Percentiles rank a stretch among this genome's conserved stretches.
Evolutionary conservation across 92 coral and sea anemone species (phyloP).

Genomic region (Scolanthus callimorphus): DNA sequence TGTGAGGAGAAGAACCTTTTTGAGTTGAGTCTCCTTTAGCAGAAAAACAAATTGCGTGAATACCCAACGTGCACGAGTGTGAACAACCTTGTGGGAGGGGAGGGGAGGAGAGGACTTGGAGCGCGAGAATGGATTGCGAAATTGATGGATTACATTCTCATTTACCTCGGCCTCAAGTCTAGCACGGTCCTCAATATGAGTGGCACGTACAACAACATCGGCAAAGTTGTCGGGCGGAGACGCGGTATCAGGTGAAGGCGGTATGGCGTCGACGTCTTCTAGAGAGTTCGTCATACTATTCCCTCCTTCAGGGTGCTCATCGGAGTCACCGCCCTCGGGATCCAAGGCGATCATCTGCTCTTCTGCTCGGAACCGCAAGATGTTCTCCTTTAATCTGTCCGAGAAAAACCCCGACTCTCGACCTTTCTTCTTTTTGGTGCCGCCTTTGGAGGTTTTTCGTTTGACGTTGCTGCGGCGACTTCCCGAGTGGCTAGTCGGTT

Average conservation of each 20-base stretch:
- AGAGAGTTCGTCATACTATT: neutral
- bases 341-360: constrained; percentile 67
- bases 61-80: neutral
- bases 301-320: constrained; percentile 34
- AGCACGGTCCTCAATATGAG: constrained; percentile 12
- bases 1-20: constrained; percentile 64
- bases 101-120: too few relatives aligned
- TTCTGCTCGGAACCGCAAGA: constrained; percentile 67
- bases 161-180: constrained; percentile 59
- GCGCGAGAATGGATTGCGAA: too few relatives aligned
- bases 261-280: constrained; percentile 25
- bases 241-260: constrained; percentile 41
- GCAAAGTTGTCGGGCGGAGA: constrained; percentile 4
- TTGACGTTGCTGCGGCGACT: constrained; percentile 57
- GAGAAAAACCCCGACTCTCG: constrained; percentile 46
- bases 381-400: constrained; percentile 77
- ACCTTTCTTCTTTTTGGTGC: constrained; percentile 36
- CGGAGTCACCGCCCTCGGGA: constrained; percentile 34
- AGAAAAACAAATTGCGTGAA: neutral
- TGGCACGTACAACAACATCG: constrained; percentile 1
- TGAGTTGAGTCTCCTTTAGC: constrained; percentile 68
- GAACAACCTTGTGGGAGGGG: neutral
- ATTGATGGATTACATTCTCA: too few relatives aligned
- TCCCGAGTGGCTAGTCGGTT: constrained; percentile 18
- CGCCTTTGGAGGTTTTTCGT: constrained; percentile 43